Base-by-base conservation (phyloP, 2,797 vertebrate species). In the Pseudomugil tenellus region DNA sequence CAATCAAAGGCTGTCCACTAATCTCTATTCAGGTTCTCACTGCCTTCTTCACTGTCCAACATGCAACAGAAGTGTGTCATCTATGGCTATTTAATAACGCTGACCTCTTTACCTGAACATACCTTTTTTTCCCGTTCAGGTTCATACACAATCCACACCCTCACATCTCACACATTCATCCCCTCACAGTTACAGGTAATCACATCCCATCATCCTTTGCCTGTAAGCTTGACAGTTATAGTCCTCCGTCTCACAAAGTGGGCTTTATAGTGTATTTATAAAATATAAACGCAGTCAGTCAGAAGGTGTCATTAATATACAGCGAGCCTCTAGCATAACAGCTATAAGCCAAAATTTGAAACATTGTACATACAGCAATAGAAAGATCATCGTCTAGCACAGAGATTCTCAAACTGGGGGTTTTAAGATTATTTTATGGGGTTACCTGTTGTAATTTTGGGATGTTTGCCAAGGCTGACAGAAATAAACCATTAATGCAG, bases 41-140 rank as follows among this genome's bases (percentile, higher is more conserved):
- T 73, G 83, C 70, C 84, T 77, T 88, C 68, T 43, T 67, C 70
- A 59, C 63, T 86, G 85, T 85, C 87, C 70, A 59, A 78, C 87
- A 84, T 71, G 74, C 73, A 76, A 63, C 66, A 3, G 34, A 39
- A 76, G 72, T 35, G 63, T 48, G 69, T 13, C 51, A 76, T 79
- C 73, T 75, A 77, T 70, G 64, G 61, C 72, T 49, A 46, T 87
- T 68, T 84, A 84, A 84, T 75, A 81, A 85, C 83, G 65, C 28
- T 3, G 35, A 86, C 85, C 78, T 77, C 62, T 69, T 39, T 70
- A 74, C 80, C 80, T 70, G 62, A 6, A 34, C 12, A 13, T 60
- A 48, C 23, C n/a, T 32, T 52, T 63, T 72, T 60, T 56, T 34
- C 3, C 2, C 49, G 74, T 77, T 35, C 57, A 17, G 48, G 77